Base-by-base conservation (phyloP, 1,140 invertebrate species). In the Diploscapter pachys region DNA sequence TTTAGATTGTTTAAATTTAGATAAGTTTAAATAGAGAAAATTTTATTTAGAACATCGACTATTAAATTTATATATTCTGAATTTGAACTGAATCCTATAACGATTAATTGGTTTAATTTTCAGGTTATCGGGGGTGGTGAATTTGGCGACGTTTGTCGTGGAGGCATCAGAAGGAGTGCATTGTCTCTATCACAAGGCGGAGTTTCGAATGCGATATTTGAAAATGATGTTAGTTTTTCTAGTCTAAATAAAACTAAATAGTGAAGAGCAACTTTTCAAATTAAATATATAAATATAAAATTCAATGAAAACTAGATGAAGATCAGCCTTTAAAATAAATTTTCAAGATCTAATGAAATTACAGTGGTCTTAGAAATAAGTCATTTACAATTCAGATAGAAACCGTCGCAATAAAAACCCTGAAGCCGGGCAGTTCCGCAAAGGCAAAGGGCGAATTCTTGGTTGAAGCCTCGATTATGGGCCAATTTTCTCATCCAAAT, bases 401-500 rank as follows among this genome's bases (percentile, higher is more conserved):
- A 70, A 76, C 85, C 5, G 83, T 85, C 0, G 83, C 83, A 3
- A 83, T 85, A 61, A 80, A 80, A 54, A 80, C 79, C 3, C 71
- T 80, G 59, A 80, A 80, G 61, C 48, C 73, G 4, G 79, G 79
- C 13, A 71, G 67, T 48, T 51, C 54, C 54, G 71, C 65, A 11
- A 80, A 80, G 52, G 79, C 73, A 4, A 79, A 94, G 82, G 89
- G 91, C 59, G 94, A 98, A 87, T 98, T 98, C 88, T 93, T 95
- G 86, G 89, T 93, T 68, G 94, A 96, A 87, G 94, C 94, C 62
- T 95, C 93, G 83, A 88, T 96, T 3, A 99, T 99, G 96, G 96
- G 96, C 11, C 97, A 99, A 87, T 99, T 99, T 88, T 94, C 98
- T 87, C 95, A 99, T 87, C 93, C 94, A 2, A 99, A 99, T 89